Evolutionary conservation across 2,888 invertebrate species (phyloP), one percentile per base, ranked within the genome.

Genomic region (Sisyra terminalis): DNA sequence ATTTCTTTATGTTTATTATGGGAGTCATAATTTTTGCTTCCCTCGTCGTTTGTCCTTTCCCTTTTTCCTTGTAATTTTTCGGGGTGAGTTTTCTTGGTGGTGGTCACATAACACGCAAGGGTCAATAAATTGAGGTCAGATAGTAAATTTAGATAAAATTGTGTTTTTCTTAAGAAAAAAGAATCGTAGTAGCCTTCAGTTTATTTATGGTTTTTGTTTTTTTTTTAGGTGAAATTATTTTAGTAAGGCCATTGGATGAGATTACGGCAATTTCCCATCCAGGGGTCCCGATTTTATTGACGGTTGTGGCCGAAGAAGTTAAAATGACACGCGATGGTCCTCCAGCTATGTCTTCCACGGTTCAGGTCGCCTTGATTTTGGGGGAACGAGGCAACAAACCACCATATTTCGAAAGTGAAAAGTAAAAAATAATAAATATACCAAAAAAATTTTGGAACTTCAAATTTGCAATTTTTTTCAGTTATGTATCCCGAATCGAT

Each of bases 251-350:
- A 1, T 63, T 89, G 24, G 76, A 80, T 50, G 84, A 88, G 55
- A 74, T 89, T 49, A 75, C 80, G 43, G 75, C 82, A 43, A 83
- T 85, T 51, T 80, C 82, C 11, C 80, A 82, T 55, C 75, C 80
- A n/a, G 82, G 84, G 40, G 79, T 85, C 44, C 88, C 89, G 2
- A 80, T 89, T 44, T 68, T 87, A 39, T 69, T 89, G 47, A 85
- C 82, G 1, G 80, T 89, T 41, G 77, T 87, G 40, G 89, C 89
- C 3, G 87, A 88, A 59, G 89, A 89, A 64, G 80, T 89, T 46
- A 71, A 82, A 50, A 65, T 77, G 48, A 72, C 73, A 45, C 70
- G 78, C 48, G 73, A 78, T 47, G 83, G 83, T 51, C 80, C 57
- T 3, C 78, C 81, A 48, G 79, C 85, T 15, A 81, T 83, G 70